Evolutionary conservation across 2,888 invertebrate species (phyloP), one percentile per base, ranked within the genome.

Genomic region (Agrotis clavis): DNA sequence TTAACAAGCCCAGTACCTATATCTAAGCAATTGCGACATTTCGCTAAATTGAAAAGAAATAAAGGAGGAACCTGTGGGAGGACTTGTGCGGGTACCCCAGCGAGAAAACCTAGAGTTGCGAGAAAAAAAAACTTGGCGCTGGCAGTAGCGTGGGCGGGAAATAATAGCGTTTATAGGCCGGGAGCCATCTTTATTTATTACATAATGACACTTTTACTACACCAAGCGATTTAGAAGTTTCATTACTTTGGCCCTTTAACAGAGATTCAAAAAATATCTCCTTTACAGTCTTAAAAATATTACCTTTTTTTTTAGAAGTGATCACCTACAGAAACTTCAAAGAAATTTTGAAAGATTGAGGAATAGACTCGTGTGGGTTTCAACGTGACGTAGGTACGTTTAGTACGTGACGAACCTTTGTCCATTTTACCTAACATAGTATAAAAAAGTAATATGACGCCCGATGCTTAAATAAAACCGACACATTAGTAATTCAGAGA

Each of bases 31-130:
- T 80, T 69, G 76, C 86, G 74, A 72, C 81, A 71, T 84, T 78
- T 72, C 51, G 62, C 71, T 70, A 73, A 71, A 78, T 78, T 63
- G 71, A 69, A 83, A 84, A 83, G 75, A 81, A 85, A 83, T 83
- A 86, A 86, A 82, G 69, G 74, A 73, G 56, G 54, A 61, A 35
- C 30, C 76, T 63, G 91, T 90, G 85, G 90, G 91, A 86, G 87
- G 84, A 86, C 84, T 76, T 64, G 81, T 61, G 68, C 64, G 75
- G 81, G 73, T 74, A 81, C 77, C 48, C 19, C 61, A 30, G 45
- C 35, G 72, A 77, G 71, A 48, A 83, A 88, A 88, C 84, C 84
- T 86, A 87, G 86, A 85, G 85, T 76, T 73, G 81, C 75, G 76
- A 82, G 86, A 81, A 86, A 86, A 86, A 88, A 86, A 77, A 80